A percentile compares a stretch with the other conserved stretches of the same genome.
Evolutionary conservation across 2,888 invertebrate genomes (phyloP).

Genomic region (Frankliniella intonsa): DNA sequence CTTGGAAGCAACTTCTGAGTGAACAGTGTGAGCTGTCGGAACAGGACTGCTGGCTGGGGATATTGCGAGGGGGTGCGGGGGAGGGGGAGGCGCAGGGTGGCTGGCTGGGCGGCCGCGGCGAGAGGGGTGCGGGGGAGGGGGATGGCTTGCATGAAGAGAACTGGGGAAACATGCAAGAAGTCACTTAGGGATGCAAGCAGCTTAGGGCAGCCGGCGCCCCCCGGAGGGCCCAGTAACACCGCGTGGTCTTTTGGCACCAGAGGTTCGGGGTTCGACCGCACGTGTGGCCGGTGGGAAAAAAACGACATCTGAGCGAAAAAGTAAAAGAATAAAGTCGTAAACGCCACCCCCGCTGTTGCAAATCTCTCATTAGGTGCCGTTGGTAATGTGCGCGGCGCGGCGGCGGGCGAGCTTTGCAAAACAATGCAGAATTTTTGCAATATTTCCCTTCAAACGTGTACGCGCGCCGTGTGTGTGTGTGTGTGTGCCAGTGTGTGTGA

Average conservation of each 20-base stretch:
- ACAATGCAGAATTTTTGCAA: neutral
- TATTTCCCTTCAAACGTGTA: neutral
- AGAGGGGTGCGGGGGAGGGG: neutral
- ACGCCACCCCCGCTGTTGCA: neutral
- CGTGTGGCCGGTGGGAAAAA: neutral
- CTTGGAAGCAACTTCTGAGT: slow-evolving; percentile 24
- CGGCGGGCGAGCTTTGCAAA: neutral
- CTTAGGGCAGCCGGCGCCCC: too few relatives aligned
- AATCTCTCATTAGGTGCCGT: slow-evolving; percentile 10
- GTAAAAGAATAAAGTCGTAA: neutral
- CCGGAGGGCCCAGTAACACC: neutral
- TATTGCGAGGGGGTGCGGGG: neutral
- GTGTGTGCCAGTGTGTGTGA: neutral
- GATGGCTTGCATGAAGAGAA: too few relatives aligned
- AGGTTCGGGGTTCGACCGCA: neutral
- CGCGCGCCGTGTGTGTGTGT: neutral
- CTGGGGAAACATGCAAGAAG: too few relatives aligned
- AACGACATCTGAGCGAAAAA: neutral
- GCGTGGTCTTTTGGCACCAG: neutral
- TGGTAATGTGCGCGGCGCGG: neutral
- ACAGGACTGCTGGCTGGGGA: slow-evolving; percentile 8
- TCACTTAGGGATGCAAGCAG: too few relatives aligned
- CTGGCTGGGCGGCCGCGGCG: neutral
- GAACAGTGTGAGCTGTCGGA: slow-evolving; percentile 24
- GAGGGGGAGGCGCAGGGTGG: neutral